These are phyloP conservation scores for Nothocercus nigrocapillus DNA, from an alignment of 2,113 vertebrate genomes.

Conservation along the genomic window DNA sequence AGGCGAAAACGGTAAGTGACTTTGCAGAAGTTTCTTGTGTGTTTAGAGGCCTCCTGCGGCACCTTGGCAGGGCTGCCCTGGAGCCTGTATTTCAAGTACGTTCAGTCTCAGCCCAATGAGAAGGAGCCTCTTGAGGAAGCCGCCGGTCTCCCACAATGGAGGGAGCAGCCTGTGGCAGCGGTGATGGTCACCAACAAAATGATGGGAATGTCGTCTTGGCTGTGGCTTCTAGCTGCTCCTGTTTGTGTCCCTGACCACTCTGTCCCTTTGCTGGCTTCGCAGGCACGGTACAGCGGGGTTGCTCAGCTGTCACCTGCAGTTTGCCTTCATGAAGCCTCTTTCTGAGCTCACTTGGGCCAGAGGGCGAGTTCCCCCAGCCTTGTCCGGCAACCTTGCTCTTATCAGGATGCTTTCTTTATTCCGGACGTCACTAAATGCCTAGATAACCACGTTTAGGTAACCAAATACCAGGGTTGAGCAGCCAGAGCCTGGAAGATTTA, in stretches of 20 bases:
- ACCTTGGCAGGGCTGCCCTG: background rate
- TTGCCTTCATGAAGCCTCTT: background rate
- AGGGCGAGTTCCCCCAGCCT: background rate
- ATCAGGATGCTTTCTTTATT: background rate
- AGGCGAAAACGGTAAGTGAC: background rate
- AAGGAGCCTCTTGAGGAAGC: background rate
- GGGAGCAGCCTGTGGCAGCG: too few species aligned
- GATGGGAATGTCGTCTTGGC: background rate
- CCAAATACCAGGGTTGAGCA: background rate
- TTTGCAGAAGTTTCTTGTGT: background rate
- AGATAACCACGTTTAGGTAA: background rate
- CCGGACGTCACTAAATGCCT: background rate
- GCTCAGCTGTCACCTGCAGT: background rate
- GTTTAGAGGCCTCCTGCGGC: background rate
- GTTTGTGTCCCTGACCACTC: background rate
- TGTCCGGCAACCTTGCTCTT: background rate
- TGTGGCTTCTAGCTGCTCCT: background rate
- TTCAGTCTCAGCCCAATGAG: background rate
- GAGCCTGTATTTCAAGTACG: background rate
- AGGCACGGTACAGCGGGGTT: background rate
- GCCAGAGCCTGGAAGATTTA: background rate
- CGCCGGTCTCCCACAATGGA: too few species aligned
- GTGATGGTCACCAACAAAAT: background rate
- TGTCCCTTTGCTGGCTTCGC: background rate
- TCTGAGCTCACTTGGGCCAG: background rate